These are phyloP conservation scores for Antitype chi DNA, from an alignment of 2,888 invertebrate species.

Conservation along the genomic window DNA sequence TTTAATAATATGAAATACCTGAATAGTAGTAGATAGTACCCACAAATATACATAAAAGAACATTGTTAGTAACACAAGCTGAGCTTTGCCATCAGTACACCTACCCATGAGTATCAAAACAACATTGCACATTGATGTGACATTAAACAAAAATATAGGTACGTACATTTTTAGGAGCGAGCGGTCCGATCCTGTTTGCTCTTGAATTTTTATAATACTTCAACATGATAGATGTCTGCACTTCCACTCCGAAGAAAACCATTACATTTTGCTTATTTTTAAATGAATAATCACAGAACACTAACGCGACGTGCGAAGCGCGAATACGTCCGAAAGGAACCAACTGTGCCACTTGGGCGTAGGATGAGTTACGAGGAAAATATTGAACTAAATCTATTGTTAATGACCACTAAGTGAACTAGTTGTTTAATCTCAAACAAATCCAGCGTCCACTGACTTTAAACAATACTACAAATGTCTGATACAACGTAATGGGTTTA, in stretches of 20 bases:
- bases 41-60: not conserved
- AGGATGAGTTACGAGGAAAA: conserved; percentile 87
- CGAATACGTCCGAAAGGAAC: conserved; percentile 51
- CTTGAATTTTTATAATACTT: conserved; percentile 76
- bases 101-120: not conserved
- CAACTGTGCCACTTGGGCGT: conserved; percentile 65
- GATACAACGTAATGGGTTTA: conserved; percentile 76
- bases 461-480: conserved; percentile 69
- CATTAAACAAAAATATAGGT: conserved; percentile 63
- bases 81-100: not conserved
- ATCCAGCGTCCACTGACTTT: conserved; percentile 70
- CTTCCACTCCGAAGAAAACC: conserved; percentile 74
- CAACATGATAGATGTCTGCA: conserved; percentile 77
- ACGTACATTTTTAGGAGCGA: conserved; percentile 74
- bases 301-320: conserved; percentile 47
- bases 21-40: not conserved
- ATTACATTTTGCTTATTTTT: conserved; percentile 73
- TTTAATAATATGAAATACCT: not conserved
- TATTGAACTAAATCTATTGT: conserved; percentile 81
- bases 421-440: conserved; percentile 78
- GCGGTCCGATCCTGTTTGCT: conserved; percentile 77
- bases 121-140: conserved; percentile 7
- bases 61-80: conserved; percentile 5
- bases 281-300: conserved; percentile 49
- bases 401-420: conserved; percentile 80